Evolutionary conservation across 2,888 invertebrate genomes (phyloP), one percentile per base, ranked within the genome.

Genomic region (Cephus spinipes): DNA sequence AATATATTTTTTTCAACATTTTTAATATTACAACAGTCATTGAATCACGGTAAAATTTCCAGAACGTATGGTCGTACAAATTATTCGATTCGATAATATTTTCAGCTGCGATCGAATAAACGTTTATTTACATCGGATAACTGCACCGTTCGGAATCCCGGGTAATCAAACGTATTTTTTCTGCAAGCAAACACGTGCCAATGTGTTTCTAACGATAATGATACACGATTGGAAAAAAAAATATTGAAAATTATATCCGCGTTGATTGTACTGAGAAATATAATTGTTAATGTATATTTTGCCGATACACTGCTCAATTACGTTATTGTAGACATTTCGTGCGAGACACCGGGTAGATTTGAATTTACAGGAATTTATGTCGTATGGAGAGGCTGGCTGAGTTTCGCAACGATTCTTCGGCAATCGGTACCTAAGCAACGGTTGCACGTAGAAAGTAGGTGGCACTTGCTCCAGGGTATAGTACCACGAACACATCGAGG

Each of bases 401-500:
- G 31, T 71, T 71, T 71, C 71, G 71, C 71, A 71, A 71, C 31
- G 71, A 32, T 71, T 71, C 71, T 71, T 71, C 71, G 15, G 31
- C 31, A 23, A 23, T 55, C 55, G 55, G 30, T 73, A 35, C n/a
- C 34, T 78, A 74, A 79, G 75, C 68, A 79, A 71, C 69, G 77
- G 74, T 80, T 80, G 74, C 81, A 69, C 80, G 79, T 86, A 87
- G 88, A 87, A 87, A 88, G 87, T 87, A 80, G 76, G 79, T 83
- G 81, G 3, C 78, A 80, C 76, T 75, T 23, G 81, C 84, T 87
- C 77, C 78, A 68, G 83, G 79, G 75, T 80, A 83, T 76, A 77
- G 35, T 76, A 2, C 12, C 12, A 55, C 23, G 6, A 79, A 79
- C 75, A 77, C 76, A 76, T 84, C 82, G 79, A 80, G 80, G 81